These are phyloP conservation scores for Patella ulyssiponensis DNA, from an alignment of 2,888 invertebrate species.

Conservation along the genomic window DNA sequence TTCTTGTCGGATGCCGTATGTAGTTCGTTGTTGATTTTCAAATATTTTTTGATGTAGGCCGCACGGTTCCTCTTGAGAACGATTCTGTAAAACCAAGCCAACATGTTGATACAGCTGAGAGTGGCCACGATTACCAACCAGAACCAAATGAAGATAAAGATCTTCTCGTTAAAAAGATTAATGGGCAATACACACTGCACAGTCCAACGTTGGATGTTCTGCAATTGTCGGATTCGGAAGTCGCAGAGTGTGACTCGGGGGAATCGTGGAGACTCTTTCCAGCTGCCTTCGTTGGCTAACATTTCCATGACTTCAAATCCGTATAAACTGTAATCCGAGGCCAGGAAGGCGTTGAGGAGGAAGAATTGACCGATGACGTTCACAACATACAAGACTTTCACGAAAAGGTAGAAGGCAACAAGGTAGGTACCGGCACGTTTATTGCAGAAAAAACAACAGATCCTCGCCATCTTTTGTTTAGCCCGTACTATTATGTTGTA, in stretches of 20 bases:
- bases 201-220: conserved; percentile 62
- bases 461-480: conserved; percentile 48
- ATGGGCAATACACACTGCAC: conserved; percentile 66
- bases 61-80: conserved; percentile 56
- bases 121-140: conserved; percentile 60
- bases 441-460: conserved; percentile 62
- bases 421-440: conserved; percentile 63
- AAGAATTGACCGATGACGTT: conserved; percentile 65
- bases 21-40: conserved; percentile 45
- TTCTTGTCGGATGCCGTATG: conserved; percentile 43
- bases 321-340: conserved; percentile 62
- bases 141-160: conserved; percentile 67
- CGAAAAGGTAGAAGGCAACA: conserved; percentile 57
- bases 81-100: conserved; percentile 56
- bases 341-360: conserved; percentile 63
- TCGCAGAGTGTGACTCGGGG: conserved; percentile 65
- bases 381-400: conserved; percentile 57
- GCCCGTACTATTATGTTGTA: conserved; percentile 56
- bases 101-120: conserved; percentile 47
- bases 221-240: conserved; percentile 62
- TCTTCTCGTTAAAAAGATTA: conserved; percentile 66
- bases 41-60: conserved; percentile 59
- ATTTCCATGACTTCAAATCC: conserved; percentile 56
- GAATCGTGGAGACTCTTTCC: conserved; percentile 58
- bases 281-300: conserved; percentile 32